Base-by-base conservation (phyloP, 2,797 vertebrate species). In the Parauchenoglanis punctatus region DNA sequence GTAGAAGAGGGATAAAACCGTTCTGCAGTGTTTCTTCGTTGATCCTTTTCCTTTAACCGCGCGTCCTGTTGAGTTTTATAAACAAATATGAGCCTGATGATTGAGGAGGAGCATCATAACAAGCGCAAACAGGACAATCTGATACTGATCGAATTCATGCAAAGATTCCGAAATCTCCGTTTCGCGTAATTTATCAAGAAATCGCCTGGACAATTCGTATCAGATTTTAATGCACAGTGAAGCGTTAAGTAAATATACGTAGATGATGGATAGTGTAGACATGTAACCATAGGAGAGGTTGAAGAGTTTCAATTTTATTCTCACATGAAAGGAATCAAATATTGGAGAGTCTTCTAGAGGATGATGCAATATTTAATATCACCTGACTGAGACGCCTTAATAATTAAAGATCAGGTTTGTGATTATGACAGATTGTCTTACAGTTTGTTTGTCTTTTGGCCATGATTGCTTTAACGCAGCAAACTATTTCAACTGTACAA, bases 361-460 rank as follows among this genome's bases (percentile, higher is more conserved):
- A 15, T 5, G 56, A 56, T 56, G 20, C 75, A 78, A 78, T 31
- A 56, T 56, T 77, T 56, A 77, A 56, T 77, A 54, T 77, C 75
- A 77, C 52, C 75, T 77, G 75, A 20, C 52, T 31, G 7, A 31
- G 52, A 20, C 1, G n/a, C 1, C 2, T 56, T 31, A 12, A 78
- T 78, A 56, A 78, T 52, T 76, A 76, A 76, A 52, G 44, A 73
- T 40, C 40, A 40, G 40, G 40, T 40, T 11, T 11, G 18, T 15
- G 23, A 17, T 28, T 28, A 18, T 78, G 28, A 56, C 18, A 17
- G 23, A 20, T 28, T 76, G 44, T 73, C 72, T 73, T 46, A 73
- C 12, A 25, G 23, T 46, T 49, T 7, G 68, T 49, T 73, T 46
- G 31, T 20, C 31, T 40, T 8, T 70, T 70, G 31, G 15, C 40